A percentile compares a stretch with the other conserved stretches of the same genome.
Conservation (phyloP, 2,113 vertebrate species). For the Recurvirostra avosetta region DNA sequence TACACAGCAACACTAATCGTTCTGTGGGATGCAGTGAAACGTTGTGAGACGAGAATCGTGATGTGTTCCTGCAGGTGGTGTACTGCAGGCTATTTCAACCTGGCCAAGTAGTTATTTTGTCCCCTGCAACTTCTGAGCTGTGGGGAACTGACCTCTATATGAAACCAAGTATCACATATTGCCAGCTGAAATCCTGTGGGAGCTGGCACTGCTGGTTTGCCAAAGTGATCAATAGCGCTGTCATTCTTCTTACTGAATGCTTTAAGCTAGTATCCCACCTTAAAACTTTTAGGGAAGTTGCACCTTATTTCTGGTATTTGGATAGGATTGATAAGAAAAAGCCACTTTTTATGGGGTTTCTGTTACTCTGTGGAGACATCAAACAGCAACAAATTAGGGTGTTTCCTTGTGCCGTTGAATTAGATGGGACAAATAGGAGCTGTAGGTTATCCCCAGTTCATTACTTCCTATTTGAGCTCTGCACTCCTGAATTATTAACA, state of each 20-base stretch:
- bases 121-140: not conserved
- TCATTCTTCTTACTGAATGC: not conserved
- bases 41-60: not conserved
- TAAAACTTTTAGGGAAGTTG: not conserved
- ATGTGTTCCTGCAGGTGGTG: not conserved
- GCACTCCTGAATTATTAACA: not conserved
- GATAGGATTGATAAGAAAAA: not conserved
- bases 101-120: not conserved
- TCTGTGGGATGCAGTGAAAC: not conserved
- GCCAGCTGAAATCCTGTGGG: not conserved
- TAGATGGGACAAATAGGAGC: not conserved
- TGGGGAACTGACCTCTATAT: not conserved
- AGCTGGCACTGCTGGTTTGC: not conserved
- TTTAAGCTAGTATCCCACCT: not conserved
- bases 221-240: not conserved
- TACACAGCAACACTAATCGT: not conserved
- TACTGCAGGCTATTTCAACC: not conserved
- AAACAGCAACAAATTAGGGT: not conserved
- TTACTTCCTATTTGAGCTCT: not conserved
- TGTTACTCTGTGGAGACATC: not conserved
- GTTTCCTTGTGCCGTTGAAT: not conserved
- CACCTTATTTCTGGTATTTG: not conserved
- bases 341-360: rapidly evolving
- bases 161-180: rapidly evolving
- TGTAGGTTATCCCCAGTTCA: not conserved